Base-by-base conservation (phyloP, 2,797 vertebrate species). In the Lithobates sylvaticus region DNA sequence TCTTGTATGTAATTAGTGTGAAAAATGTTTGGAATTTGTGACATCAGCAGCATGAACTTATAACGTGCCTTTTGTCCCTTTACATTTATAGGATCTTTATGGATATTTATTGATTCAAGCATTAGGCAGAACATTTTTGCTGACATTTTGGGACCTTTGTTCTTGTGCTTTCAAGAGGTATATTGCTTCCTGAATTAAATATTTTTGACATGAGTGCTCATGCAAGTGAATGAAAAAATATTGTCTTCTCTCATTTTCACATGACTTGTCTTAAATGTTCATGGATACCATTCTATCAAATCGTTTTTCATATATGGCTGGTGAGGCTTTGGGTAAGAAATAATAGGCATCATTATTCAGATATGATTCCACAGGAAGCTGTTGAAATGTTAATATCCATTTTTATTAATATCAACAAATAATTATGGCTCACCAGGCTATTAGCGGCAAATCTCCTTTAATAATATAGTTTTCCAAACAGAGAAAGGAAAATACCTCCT, bases 331-430 rank as follows among this genome's bases (percentile, higher is more conserved):
- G 44, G n/a, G 54, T 39, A 83, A 47, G 29, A 29, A n/a, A 67
- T 61, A 70, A 26, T 10, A 54, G 67, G 36, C 67, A 58, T 39
- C 54, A 71, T 58, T 78, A 72, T 64, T 84, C 47, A 29, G 50
- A 64, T 78, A 61, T 23, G 68, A 64, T 78, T 32, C 29, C 71
- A 72, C 50, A 44, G 36, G 12, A 72, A 78, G 68, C 58, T 47
- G 36, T 74, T 79, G 29, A 71, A 69, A 70, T 70, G 75, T 76
- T 82, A 65, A 73, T 82, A 73, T 74, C 58, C 71, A 58, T 82
- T 82, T 81, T 82, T 76, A 84, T 78, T 84, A 84, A 79, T 73
- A 74, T 78, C 69, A 85, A 85, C 69, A 85, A 85, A 85, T 85
- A 85, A 85, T 85, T 85, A 85, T 74, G 21, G 58, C 84, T 74